phyloP scores from a whole-genome alignment of 2,797 vertebrate genomes.

The Anguilla megastoma region DNA sequence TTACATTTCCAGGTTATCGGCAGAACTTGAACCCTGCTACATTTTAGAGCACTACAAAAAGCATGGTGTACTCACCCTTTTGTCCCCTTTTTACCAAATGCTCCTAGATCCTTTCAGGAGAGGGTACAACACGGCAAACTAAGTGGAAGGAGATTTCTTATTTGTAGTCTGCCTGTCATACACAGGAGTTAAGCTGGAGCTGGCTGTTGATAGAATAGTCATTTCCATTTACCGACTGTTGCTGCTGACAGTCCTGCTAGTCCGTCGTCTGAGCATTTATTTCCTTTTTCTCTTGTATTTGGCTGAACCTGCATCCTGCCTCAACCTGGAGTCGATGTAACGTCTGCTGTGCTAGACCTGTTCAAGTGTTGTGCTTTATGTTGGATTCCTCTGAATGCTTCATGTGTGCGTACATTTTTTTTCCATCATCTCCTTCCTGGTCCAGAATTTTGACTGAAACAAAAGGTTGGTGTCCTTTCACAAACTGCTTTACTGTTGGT shows the following conservation, averaged over 20 bases:
- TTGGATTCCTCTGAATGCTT: not conserved
- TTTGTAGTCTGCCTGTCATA: too few relatives aligned
- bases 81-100: not conserved
- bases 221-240: not conserved
- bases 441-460: not conserved
- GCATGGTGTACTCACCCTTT: not conserved
- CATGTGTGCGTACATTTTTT: not conserved
- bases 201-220: not conserved
- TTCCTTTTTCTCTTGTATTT: not conserved
- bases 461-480: not conserved
- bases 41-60: not conserved
- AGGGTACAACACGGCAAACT: not conserved
- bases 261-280: not conserved
- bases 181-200: not conserved
- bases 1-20: not conserved
- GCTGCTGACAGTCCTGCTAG: not conserved
- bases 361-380: not conserved
- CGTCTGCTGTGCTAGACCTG: not conserved
- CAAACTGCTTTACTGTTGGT: not conserved
- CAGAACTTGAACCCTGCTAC: not conserved
- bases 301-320: not conserved
- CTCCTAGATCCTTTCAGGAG: not conserved
- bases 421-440: not conserved
- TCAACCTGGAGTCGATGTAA: not conserved
- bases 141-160: not conserved